These are phyloP conservation scores for Apamea anceps DNA, from an alignment of 2,888 invertebrate genomes.

Conservation along the genomic window DNA sequence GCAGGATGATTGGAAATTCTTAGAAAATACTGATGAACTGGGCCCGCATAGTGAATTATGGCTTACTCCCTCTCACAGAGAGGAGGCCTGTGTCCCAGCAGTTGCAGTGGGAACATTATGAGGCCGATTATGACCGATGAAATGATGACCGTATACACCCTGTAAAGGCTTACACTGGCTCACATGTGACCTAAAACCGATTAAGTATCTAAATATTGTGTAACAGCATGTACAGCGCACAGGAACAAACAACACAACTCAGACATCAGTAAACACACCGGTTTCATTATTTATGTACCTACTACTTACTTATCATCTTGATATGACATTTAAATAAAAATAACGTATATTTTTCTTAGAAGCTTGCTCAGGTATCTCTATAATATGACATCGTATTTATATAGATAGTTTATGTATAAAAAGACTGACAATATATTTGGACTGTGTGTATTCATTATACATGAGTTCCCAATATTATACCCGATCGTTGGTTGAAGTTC, in stretches of 20 bases:
- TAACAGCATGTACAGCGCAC: neutral
- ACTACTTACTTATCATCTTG: constrained; percentile 11
- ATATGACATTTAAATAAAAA: constrained; percentile 17
- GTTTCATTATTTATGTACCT: constrained; percentile 7
- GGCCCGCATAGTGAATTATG: no score
- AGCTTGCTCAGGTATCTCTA: neutral
- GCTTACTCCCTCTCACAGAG: no score
- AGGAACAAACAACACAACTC: constrained; percentile 36
- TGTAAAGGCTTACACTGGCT: neutral
- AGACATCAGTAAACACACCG: constrained; percentile 4
- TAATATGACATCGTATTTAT: neutral
- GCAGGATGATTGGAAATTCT: neutral
- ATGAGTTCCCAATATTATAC: neutral
- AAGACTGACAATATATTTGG: neutral
- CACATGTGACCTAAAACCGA: neutral
- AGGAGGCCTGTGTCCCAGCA: no score
- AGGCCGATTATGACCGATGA: neutral
- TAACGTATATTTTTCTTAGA: neutral
- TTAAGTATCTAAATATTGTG: neutral
- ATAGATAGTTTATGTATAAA: neutral
- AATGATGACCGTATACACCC: neutral
- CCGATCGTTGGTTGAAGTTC: neutral
- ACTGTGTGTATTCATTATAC: neutral
- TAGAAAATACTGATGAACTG: neutral
- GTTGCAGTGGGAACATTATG: no score